Evolutionary conservation across 2,888 invertebrate genomes (phyloP).

Genomic region (Dyspetes luteomarginatus): DNA sequence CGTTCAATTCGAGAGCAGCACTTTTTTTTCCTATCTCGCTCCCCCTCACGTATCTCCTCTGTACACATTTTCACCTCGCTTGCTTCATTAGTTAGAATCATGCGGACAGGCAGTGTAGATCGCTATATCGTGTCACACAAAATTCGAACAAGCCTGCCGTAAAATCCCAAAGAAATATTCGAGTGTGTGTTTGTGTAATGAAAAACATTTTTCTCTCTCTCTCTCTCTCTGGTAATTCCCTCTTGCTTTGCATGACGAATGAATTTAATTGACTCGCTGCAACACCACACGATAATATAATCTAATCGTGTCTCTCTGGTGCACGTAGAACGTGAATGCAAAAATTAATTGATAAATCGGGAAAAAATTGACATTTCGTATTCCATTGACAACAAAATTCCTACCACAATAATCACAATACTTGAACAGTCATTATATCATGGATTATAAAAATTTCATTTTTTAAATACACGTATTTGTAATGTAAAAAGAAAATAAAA

Average conservation of each 20-base stretch:
- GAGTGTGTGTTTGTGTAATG: background rate
- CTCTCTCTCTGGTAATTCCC: constrained; percentile 2
- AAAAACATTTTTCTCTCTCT: constrained; percentile 17
- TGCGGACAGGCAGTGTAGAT: constrained; percentile 23
- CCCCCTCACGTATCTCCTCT: background rate
- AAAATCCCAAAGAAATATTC: constrained; percentile 35
- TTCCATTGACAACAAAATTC: background rate
- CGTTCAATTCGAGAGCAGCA: constrained; percentile 35
- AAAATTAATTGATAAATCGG: constrained; percentile 41
- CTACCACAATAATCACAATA: no score
- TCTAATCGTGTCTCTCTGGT: constrained; percentile 14
- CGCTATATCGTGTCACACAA: constrained; percentile 10
- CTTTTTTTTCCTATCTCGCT: background rate
- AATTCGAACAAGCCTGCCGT: constrained; percentile 33
- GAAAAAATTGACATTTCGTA: constrained; percentile 17
- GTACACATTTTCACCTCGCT: constrained; percentile 46
- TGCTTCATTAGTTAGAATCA: constrained; percentile 56
- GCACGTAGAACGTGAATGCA: background rate
- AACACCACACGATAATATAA: constrained; percentile 32
- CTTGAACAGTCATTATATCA: no score
- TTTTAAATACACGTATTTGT: no score
- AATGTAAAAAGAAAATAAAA: no score
- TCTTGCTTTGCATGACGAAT: constrained; percentile 2
- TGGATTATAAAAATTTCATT: no score
- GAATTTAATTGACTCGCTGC: constrained; percentile 47